A percentile compares a stretch with the other conserved stretches of the same genome.
These are phyloP conservation scores for Asteroscopus sphinx DNA, from an alignment of 2,888 invertebrate species.

Conservation along the genomic window DNA sequence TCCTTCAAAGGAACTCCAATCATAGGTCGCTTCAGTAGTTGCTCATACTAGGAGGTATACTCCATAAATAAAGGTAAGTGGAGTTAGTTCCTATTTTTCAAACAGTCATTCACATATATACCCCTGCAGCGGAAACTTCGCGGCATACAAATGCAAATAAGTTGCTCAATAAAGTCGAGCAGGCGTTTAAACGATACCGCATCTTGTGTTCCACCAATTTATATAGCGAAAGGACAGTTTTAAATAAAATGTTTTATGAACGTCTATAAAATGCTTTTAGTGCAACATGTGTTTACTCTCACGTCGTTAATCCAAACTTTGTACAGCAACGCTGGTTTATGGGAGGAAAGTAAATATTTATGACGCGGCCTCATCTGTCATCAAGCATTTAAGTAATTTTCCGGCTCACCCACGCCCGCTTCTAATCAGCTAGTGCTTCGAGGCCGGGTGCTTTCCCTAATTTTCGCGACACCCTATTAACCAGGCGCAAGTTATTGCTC, in stretches of 20 bases:
- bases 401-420: slow-evolving; percentile 73
- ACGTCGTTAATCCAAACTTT: slow-evolving; percentile 79
- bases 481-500: slow-evolving; percentile 82
- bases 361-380: slow-evolving; percentile 66
- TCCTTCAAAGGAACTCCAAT: no score
- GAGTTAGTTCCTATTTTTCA: slow-evolving; percentile 30
- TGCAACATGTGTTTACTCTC: slow-evolving; percentile 79
- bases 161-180: slow-evolving; percentile 70
- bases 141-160: slow-evolving; percentile 54
- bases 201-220: slow-evolving; percentile 55
- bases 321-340: slow-evolving; percentile 73
- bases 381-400: slow-evolving; percentile 84
- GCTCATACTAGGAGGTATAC: no score
- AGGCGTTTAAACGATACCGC: slow-evolving; percentile 67
- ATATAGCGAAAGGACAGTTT: slow-evolving; percentile 63
- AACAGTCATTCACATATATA: slow-evolving; percentile 37
- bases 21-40: no score
- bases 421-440: slow-evolving; percentile 82
- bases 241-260: slow-evolving; percentile 69
- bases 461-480: slow-evolving; percentile 85
- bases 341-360: slow-evolving; percentile 74
- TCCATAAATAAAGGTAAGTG: no score
- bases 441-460: slow-evolving; percentile 80
- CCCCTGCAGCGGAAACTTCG: slow-evolving; percentile 52
- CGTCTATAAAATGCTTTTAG: slow-evolving; percentile 78